A percentile compares a stretch with the other conserved stretches of the same genome.
Evolutionary conservation across 2,888 invertebrate species (phyloP).

Genomic region (Morpho deidamia): DNA sequence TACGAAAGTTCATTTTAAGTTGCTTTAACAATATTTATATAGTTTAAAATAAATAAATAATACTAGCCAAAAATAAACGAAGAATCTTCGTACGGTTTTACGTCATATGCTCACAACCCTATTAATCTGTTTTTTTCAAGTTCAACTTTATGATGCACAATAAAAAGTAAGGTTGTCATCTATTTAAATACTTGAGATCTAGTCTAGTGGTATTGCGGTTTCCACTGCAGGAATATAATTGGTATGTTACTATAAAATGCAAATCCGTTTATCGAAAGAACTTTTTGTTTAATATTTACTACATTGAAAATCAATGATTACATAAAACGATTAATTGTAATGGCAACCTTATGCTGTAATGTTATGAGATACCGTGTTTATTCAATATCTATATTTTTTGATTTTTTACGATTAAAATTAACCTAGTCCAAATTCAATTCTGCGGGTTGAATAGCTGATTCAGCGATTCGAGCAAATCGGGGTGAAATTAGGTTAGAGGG

Average conservation of each 20-base stretch:
- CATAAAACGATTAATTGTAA: conserved; percentile 31
- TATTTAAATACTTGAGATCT: not conserved
- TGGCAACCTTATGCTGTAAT: conserved; percentile 59
- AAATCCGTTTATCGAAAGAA: too few species aligned
- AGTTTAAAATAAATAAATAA: too few species aligned
- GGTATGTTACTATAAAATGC: not conserved
- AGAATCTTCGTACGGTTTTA: conserved; percentile 52
- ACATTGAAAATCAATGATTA: not conserved
- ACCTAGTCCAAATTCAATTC: conserved; percentile 43
- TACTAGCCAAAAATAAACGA: conserved; percentile 11
- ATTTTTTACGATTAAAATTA: conserved; percentile 1
- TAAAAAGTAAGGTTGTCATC: conserved; percentile 56
- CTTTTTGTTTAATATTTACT: too few species aligned
- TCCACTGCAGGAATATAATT: not conserved
- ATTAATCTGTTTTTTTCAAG: conserved; percentile 7
- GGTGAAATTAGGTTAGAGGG: conserved; percentile 43
- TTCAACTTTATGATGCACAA: conserved; percentile 15
- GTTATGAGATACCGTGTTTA: conserved; percentile 49
- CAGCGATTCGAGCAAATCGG: conserved; percentile 52
- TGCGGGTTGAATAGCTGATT: conserved; percentile 40
- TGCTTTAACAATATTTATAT: not conserved
- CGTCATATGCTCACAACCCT: conserved; percentile 47
- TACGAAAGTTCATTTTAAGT: conserved; percentile 43
- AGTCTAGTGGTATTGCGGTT: too few species aligned
- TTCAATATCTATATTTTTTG: conserved; percentile 4